Evolutionary conservation across 2,797 vertebrate genomes (phyloP).

Genomic region (Macropodus opercularis): DNA sequence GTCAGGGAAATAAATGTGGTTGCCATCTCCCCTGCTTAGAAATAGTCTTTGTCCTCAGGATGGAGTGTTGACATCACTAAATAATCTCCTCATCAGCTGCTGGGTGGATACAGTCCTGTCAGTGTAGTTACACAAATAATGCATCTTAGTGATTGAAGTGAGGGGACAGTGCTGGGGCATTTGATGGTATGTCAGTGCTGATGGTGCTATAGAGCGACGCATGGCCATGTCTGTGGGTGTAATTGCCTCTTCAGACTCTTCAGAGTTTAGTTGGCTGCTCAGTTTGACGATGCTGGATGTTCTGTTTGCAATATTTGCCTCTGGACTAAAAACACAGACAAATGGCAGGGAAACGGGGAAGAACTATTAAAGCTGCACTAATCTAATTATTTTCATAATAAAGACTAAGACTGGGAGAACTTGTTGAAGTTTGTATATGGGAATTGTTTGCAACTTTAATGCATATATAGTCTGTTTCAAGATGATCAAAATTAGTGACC

Average conservation of each 20-base stretch:
- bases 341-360: neutral
- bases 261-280: conserved; percentile 13
- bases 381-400: neutral
- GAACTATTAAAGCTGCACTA: neutral
- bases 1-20: conserved; percentile 25
- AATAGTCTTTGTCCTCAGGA: conserved; percentile 35
- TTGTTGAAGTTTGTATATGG: too few relatives aligned
- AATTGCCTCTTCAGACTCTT: conserved; percentile 35
- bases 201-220: conserved; percentile 8
- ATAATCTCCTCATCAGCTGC: conserved; percentile 26
- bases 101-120: neutral
- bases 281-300: neutral
- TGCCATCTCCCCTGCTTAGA: conserved; percentile 20
- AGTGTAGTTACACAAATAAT: neutral
- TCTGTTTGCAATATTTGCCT: neutral
- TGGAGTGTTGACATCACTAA: conserved; percentile 7
- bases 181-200: conserved; percentile 18
- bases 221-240: conserved; percentile 23
- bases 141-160: neutral
- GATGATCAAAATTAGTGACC: too few relatives aligned
- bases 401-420: too few relatives aligned
- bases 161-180: conserved; percentile 5
- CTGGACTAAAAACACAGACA: neutral
- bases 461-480: too few relatives aligned
- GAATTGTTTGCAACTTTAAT: too few relatives aligned